phyloP scores from a whole-genome alignment of 1,140 invertebrate genomes.

The Littorina saxatilis region DNA sequence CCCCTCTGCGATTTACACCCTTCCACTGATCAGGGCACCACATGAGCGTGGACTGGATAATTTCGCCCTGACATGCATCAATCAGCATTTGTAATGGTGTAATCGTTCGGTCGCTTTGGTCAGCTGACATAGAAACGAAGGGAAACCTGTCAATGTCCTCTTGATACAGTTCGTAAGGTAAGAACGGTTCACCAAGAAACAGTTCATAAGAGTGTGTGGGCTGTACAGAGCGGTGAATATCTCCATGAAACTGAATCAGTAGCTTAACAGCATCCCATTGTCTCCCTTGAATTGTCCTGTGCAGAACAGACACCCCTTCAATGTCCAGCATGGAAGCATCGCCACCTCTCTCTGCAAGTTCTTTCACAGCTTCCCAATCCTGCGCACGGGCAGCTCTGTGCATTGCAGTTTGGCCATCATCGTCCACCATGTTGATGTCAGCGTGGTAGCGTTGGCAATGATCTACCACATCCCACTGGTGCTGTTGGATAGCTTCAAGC shows the following conservation, averaged over 20 bases:
- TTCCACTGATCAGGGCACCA: background rate
- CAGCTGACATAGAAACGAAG: too few relatives aligned
- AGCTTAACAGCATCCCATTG: background rate
- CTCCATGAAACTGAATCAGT: background rate
- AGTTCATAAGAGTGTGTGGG: too few relatives aligned
- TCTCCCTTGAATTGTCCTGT: background rate
- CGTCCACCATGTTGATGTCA: slow-evolving; percentile 15
- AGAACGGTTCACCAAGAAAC: too few relatives aligned
- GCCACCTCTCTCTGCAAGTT: background rate
- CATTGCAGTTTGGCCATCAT: background rate
- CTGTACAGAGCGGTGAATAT: background rate
- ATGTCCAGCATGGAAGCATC: background rate
- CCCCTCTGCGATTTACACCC: background rate
- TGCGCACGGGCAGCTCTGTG: background rate
- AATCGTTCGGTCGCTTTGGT: background rate
- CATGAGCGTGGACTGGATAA: background rate
- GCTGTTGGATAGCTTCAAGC: background rate
- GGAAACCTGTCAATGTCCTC: background rate
- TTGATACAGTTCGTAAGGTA: too few relatives aligned
- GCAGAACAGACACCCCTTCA: background rate
- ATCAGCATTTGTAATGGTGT: background rate
- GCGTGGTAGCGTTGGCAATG: background rate
- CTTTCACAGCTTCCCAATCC: background rate
- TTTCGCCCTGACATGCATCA: background rate
- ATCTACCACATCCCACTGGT: slow-evolving; percentile 16